phyloP scores from a whole-genome alignment of 2,888 invertebrate genomes.

The Parasteatoda lunata region DNA sequence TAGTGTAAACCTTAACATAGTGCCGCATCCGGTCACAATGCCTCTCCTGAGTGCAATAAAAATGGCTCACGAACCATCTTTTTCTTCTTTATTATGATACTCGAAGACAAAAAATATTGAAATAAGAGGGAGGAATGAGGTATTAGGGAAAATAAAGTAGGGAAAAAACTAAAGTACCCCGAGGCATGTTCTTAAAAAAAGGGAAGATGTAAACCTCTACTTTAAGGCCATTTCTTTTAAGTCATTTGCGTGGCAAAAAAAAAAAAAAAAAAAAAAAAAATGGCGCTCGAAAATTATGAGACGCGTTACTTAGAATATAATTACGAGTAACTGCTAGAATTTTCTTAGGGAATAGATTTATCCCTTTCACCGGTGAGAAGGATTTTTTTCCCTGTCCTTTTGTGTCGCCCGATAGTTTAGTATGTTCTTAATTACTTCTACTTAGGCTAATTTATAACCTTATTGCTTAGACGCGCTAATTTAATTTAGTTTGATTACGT shows the following conservation, averaged over 20 bases:
- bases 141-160: constrained; percentile 11
- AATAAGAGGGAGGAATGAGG: constrained; percentile 8
- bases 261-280: constrained; percentile 7
- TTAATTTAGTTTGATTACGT: constrained; percentile 31
- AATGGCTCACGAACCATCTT: constrained; percentile 23
- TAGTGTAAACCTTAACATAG: background rate
- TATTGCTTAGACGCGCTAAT: constrained; percentile 38
- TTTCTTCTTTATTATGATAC: constrained; percentile 7
- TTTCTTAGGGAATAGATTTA: constrained; percentile 44
- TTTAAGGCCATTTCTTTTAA: constrained; percentile 41
- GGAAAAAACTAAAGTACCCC: constrained; percentile 13
- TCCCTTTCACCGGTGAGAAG: background rate
- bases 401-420: constrained; percentile 2
- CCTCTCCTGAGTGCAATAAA: constrained; percentile 23
- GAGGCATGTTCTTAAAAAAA: background rate
- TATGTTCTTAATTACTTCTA: constrained; percentile 47
- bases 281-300: constrained; percentile 24
- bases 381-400: background rate
- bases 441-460: constrained; percentile 46
- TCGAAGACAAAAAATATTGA: constrained; percentile 22
- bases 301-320: constrained; percentile 39
- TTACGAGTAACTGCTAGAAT: constrained; percentile 35
- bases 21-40: constrained; percentile 15
- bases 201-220: constrained; percentile 9
- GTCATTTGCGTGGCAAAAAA: constrained; percentile 37